Evolutionary conservation across 2,888 invertebrate genomes (phyloP).

Genomic region (Nemotelus nigrinus): DNA sequence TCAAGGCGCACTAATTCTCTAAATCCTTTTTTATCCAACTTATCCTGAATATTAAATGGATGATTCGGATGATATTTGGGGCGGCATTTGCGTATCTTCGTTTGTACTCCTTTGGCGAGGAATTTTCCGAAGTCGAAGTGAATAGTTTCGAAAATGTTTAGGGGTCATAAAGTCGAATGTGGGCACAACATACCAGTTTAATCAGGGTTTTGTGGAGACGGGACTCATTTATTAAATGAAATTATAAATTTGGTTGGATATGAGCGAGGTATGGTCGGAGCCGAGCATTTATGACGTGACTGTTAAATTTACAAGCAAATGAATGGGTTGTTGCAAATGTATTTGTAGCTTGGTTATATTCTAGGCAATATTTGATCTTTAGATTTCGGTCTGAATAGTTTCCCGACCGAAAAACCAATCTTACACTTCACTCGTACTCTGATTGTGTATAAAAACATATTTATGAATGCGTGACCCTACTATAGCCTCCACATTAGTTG

Average conservation of each 20-base stretch:
- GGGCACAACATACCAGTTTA: neutral
- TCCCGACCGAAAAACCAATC: too few relatives aligned
- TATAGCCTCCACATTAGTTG: too few relatives aligned
- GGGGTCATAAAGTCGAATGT: slow-evolving; percentile 19
- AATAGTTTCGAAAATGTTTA: neutral
- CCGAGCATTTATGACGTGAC: neutral
- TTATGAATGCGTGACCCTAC: too few relatives aligned
- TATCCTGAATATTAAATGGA: slow-evolving; percentile 41
- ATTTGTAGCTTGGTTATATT: too few relatives aligned
- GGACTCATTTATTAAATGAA: slow-evolving; percentile 31
- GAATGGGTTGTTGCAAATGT: neutral
- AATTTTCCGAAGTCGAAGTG: neutral
- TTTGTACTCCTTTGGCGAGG: too few relatives aligned
- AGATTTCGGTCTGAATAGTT: too few relatives aligned
- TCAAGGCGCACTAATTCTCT: slow-evolving; percentile 42
- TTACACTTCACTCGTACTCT: too few relatives aligned
- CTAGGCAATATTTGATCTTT: too few relatives aligned
- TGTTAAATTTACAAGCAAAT: slow-evolving; percentile 34
- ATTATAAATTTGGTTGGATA: slow-evolving; percentile 15
- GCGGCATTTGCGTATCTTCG: neutral
- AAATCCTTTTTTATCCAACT: slow-evolving; percentile 42
- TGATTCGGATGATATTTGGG: slow-evolving; percentile 29
- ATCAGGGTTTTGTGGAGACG: slow-evolving; percentile 32
- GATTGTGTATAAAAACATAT: too few relatives aligned
- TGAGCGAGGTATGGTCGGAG: slow-evolving; percentile 14